Percentiles rank a stretch among this genome's conserved stretches.
These are phyloP conservation scores for Phyllotreta cruciferae DNA, from an alignment of 2,888 invertebrate genomes.

Conservation along the genomic window DNA sequence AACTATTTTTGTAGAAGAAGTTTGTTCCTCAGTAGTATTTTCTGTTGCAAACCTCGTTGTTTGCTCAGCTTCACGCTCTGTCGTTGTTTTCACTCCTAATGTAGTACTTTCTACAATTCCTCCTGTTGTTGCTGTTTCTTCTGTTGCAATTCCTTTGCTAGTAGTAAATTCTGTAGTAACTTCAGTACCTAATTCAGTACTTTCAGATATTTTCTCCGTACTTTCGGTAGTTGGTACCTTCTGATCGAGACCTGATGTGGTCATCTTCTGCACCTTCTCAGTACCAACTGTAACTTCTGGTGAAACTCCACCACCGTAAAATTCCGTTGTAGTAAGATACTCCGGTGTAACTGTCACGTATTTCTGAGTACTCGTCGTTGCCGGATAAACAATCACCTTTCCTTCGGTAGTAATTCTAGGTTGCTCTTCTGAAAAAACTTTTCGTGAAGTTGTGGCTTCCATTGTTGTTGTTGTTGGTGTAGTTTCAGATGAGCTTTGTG, in stretches of 20 bases:
- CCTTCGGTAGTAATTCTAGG: constrained; percentile 35
- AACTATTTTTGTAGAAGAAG: neutral
- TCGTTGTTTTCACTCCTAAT: neutral
- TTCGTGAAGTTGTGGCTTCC: constrained; percentile 5
- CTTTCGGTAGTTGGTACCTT: neutral
- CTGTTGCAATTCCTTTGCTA: neutral
- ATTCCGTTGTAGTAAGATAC: constrained; percentile 22
- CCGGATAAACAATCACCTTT: constrained; percentile 38
- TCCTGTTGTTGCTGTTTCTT: neutral
- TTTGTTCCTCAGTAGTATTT: neutral
- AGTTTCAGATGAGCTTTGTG: neutral
- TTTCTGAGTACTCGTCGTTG: constrained; percentile 38
- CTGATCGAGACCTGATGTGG: no score
- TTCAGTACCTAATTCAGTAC: neutral
- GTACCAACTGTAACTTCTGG: no score
- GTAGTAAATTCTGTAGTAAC: neutral
- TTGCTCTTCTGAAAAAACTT: constrained; percentile 7
- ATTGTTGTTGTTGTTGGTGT: constrained; percentile 2
- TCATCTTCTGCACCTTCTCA: no score
- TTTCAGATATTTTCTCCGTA: neutral
- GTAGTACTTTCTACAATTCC: no score
- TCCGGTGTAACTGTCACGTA: constrained; percentile 37
- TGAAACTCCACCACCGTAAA: no score
- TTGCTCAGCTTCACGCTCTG: neutral
- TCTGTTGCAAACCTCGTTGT: neutral